Evolutionary conservation across 2,113 vertebrate species (phyloP).

Genomic region (Psettodes erumei): DNA sequence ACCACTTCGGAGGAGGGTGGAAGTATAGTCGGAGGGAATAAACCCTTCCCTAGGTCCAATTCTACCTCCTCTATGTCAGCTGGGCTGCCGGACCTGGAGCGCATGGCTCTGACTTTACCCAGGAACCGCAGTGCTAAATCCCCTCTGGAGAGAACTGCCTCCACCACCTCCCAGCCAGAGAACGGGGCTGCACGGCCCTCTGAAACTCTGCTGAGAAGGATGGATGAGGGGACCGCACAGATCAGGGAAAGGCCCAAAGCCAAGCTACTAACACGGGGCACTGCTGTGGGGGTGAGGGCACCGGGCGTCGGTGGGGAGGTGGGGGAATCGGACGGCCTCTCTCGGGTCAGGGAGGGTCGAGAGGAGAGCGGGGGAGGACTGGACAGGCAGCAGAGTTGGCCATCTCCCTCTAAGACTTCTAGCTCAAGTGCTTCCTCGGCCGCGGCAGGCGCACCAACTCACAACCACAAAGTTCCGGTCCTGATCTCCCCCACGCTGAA

Average conservation of each 20-base stretch:
- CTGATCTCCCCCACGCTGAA: constrained; percentile 97
- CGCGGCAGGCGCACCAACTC: constrained; percentile 78
- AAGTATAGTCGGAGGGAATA: constrained; percentile 77
- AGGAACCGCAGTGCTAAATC: constrained; percentile 94
- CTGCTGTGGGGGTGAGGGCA: constrained; percentile 70
- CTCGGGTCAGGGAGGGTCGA: constrained; percentile 80
- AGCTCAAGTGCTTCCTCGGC: constrained; percentile 80
- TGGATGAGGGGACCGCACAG: constrained; percentile 90
- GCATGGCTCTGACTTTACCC: constrained; percentile 96
- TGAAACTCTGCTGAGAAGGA: constrained; percentile 84
- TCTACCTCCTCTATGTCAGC: constrained; percentile 99
- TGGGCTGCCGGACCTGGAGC: constrained; percentile 95
- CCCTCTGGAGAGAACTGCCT: constrained; percentile 93
- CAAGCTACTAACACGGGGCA: constrained; percentile 90
- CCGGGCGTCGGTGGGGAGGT: constrained; percentile 82
- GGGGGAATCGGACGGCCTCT: constrained; percentile 68
- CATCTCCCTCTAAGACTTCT: constrained; percentile 89
- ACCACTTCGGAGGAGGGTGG: constrained; percentile 85
- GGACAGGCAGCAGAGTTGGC: constrained; percentile 87
- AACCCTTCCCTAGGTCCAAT: constrained; percentile 98
- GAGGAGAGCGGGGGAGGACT: constrained; percentile 83
- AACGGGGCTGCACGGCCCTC: constrained; percentile 85
- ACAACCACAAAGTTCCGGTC: constrained; percentile 99
- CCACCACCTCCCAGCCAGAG: constrained; percentile 93
- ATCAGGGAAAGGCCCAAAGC: constrained; percentile 95